These are phyloP conservation scores for Tribolium freemani DNA, from an alignment of 2,888 invertebrate genomes.

Conservation along the genomic window DNA sequence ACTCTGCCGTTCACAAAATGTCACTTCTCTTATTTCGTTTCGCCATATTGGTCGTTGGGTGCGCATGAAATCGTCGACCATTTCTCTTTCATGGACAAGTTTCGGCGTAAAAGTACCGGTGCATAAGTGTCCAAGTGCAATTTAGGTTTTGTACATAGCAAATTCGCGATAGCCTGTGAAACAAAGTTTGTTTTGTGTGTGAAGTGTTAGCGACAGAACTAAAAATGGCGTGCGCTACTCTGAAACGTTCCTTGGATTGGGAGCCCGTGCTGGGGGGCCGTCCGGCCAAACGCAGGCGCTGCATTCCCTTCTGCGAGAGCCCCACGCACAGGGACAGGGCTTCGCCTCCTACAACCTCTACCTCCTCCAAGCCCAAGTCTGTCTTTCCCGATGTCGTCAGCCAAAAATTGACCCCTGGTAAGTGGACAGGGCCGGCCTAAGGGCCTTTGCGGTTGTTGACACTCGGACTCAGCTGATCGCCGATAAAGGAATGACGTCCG, in stretches of 20 bases:
- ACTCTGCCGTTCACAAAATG: constrained; percentile 55
- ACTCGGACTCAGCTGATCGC: constrained; percentile 62
- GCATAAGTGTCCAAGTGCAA: constrained; percentile 10
- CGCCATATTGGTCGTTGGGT: constrained; percentile 63
- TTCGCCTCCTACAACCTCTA: constrained; percentile 50
- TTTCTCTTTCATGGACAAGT: constrained; percentile 23
- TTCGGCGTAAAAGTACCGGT: not conserved
- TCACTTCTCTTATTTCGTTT: constrained; percentile 59
- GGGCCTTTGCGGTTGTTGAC: constrained; percentile 52
- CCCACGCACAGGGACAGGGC: constrained; percentile 65
- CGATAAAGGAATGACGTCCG: constrained; percentile 11
- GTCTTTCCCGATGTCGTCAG: constrained; percentile 87
- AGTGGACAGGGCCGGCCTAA: constrained; percentile 61
- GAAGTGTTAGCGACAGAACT: constrained; percentile 56
- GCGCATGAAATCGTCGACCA: constrained; percentile 44
- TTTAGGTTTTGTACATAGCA: constrained; percentile 29
- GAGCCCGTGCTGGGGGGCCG: constrained; percentile 90
- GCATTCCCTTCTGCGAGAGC: constrained; percentile 87
- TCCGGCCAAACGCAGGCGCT: constrained; percentile 91
- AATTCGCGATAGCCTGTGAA: constrained; percentile 64
- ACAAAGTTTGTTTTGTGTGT: constrained; percentile 72
- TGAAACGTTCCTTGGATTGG: constrained; percentile 96
- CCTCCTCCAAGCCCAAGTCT: constrained; percentile 73
- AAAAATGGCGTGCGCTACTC: constrained; percentile 98
- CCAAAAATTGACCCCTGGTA: constrained; percentile 91